A percentile compares a stretch with the other conserved stretches of the same genome.
Evolutionary conservation across 2,113 vertebrate species (phyloP).

Genomic region (Rhizomys pruinosus): DNA sequence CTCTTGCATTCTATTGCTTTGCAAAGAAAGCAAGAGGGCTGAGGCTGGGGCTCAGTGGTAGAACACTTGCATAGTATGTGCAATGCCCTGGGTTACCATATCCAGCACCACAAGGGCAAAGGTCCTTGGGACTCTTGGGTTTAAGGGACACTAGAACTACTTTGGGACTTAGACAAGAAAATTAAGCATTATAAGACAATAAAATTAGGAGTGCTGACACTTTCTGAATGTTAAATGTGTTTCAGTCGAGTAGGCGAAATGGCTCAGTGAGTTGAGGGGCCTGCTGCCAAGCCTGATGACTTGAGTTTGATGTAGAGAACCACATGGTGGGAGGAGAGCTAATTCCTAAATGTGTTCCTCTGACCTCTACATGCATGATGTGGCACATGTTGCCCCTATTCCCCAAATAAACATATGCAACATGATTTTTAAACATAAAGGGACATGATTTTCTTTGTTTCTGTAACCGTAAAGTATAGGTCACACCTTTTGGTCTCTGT

Average conservation of each 20-base stretch:
- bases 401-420: not conserved
- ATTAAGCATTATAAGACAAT: not conserved
- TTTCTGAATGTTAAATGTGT: not conserved
- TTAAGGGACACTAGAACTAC: not conserved
- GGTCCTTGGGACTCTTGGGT: not conserved
- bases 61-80: not conserved
- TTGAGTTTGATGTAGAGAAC: not conserved
- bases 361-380: not conserved
- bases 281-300: not conserved
- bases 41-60: not conserved
- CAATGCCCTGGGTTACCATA: not conserved
- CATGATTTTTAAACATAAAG: not conserved
- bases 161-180: constrained; percentile 13
- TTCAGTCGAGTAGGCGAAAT: not conserved
- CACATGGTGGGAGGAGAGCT: not conserved
- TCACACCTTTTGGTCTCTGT: not conserved
- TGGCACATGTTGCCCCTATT: too few relatives aligned
- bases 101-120: not conserved
- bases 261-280: not conserved
- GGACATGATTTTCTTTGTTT: not conserved
- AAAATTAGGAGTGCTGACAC: not conserved
- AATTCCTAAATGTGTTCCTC: not conserved
- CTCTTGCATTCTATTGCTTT: constrained; percentile 19
- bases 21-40: not conserved
- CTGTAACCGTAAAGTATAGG: not conserved